Percentiles rank a stretch among this genome's conserved stretches.
Conservation (phyloP, 2,797 vertebrate species). For the Gephyroberyx darwinii region DNA sequence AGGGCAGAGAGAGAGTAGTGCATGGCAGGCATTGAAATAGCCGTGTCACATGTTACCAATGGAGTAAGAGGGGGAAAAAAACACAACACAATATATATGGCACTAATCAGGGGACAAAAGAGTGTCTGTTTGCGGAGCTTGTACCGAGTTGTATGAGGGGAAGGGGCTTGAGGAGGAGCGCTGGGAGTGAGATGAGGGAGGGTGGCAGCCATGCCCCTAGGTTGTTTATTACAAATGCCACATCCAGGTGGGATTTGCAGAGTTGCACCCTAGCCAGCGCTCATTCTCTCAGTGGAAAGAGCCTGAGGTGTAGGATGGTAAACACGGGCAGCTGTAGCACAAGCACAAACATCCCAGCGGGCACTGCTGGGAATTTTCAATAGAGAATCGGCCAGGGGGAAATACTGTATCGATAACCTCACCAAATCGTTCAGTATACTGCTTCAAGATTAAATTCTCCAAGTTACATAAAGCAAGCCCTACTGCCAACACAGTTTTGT, state of each 20-base stretch:
- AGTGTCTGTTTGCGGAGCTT: constrained; percentile 59
- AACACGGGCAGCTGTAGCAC: constrained; percentile 79
- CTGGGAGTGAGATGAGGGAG: constrained; percentile 64
- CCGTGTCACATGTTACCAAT: constrained; percentile 45
- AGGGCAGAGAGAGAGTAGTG: constrained; percentile 27
- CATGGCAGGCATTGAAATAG: constrained; percentile 40
- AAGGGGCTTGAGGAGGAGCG: constrained; percentile 55
- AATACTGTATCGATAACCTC: constrained; percentile 57
- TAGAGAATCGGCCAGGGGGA: constrained; percentile 27
- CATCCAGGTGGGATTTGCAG: constrained; percentile 82
- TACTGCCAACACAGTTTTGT: not conserved
- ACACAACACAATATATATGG: constrained; percentile 46
- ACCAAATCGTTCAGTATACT: constrained; percentile 23
- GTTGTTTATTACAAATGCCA: constrained; percentile 84
- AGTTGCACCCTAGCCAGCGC: constrained; percentile 73
- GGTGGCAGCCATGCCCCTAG: constrained; percentile 72
- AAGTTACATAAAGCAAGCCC: not conserved
- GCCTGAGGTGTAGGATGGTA: constrained; percentile 79
- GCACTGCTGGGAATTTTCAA: constrained; percentile 47
- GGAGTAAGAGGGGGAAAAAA: constrained; percentile 50
- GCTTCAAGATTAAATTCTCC: not conserved
- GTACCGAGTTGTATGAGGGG: constrained; percentile 18
- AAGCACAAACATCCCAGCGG: constrained; percentile 56
- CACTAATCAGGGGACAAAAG: constrained; percentile 68
- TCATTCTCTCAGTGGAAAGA: constrained; percentile 79